phyloP scores from a whole-genome alignment of 2,797 vertebrate species.

The Leucoraja ocellata region DNA sequence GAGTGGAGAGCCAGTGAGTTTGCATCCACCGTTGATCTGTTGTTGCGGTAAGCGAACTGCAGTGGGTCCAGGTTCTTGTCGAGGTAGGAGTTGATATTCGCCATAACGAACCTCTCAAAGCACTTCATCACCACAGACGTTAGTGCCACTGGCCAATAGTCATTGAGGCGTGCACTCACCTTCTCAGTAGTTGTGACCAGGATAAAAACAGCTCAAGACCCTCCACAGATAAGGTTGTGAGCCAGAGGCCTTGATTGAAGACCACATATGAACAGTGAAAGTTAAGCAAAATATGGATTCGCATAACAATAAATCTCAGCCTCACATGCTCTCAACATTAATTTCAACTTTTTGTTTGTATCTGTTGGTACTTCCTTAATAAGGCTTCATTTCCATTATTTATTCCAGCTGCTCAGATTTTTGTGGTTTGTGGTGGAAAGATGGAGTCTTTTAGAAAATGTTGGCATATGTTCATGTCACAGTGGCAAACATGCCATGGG shows the following conservation, averaged over 20 bases:
- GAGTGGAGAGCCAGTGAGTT: too few relatives aligned
- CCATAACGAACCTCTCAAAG: too few relatives aligned
- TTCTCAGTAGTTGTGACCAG: background rate
- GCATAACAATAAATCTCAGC: background rate
- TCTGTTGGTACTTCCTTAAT: background rate
- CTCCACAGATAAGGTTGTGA: background rate
- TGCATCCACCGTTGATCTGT: too few relatives aligned
- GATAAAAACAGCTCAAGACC: background rate
- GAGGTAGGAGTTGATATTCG: too few relatives aligned
- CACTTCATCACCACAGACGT: too few relatives aligned
- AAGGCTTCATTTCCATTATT: background rate
- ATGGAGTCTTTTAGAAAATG: background rate
- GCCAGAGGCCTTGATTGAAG: background rate
- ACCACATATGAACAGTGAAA: background rate
- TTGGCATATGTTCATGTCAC: background rate
- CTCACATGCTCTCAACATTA: background rate
- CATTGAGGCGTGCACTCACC: too few relatives aligned
- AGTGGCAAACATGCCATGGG: background rate
- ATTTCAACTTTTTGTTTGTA: background rate
- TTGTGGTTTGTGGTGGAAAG: background rate
- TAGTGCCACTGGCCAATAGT: too few relatives aligned
- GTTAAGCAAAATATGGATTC: background rate
- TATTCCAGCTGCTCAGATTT: background rate
- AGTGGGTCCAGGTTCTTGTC: too few relatives aligned
- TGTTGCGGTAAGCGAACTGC: too few relatives aligned